Evolutionary conservation across 2,113 vertebrate species (phyloP).

Genomic region (Dicrurus megarhynchus): DNA sequence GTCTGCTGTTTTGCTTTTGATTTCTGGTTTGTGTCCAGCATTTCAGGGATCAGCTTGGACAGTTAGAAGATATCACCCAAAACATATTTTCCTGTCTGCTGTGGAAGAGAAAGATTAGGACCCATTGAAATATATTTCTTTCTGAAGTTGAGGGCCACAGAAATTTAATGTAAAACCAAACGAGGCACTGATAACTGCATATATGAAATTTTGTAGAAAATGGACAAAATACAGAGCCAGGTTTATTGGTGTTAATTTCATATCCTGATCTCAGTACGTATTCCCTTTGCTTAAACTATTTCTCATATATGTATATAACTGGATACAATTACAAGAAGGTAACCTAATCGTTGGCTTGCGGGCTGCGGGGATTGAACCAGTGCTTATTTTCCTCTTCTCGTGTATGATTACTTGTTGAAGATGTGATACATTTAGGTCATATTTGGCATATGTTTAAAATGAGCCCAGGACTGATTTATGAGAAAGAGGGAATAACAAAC

Average conservation of each 20-base stretch:
- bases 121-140: not conserved
- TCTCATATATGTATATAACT: not conserved
- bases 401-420: conserved; percentile 17
- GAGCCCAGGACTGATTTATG: not conserved
- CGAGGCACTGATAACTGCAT: not conserved
- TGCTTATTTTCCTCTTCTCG: not conserved
- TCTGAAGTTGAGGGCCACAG: not conserved
- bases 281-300: not conserved
- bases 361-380: not conserved
- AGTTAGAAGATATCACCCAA: not conserved
- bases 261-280: not conserved
- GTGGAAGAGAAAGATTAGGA: not conserved
- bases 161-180: not conserved
- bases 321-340: not conserved
- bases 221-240: not conserved
- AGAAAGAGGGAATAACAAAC: not conserved
- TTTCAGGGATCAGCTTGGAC: not conserved
- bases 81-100: not conserved
- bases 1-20: not conserved
- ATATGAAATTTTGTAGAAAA: not conserved
- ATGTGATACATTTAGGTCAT: conserved; percentile 26
- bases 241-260: not conserved
- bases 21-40: conserved; percentile 8
- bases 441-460: conserved; percentile 8
- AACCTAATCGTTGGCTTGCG: not conserved